These are phyloP conservation scores for Cataglyphis cursor DNA, from an alignment of 2,888 invertebrate species.

Conservation along the genomic window DNA sequence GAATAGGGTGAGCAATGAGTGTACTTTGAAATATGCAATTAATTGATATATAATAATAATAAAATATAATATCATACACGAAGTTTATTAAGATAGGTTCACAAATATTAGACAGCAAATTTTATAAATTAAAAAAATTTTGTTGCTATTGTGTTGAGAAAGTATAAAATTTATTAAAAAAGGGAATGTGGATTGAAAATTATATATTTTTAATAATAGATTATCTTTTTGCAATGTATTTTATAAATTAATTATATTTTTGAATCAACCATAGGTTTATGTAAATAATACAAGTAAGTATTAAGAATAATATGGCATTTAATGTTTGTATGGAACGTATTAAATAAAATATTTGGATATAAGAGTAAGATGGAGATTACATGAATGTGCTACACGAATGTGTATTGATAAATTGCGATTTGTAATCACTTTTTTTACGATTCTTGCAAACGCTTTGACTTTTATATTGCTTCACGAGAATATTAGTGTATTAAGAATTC, in stretches of 20 bases:
- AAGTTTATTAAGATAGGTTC: not conserved
- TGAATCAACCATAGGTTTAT: too few relatives aligned
- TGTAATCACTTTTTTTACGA: not conserved
- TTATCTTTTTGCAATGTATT: not conserved
- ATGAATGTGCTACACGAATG: too few relatives aligned
- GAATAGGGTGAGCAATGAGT: slow-evolving; percentile 29
- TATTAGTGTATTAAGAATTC: not conserved
- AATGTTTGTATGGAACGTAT: too few relatives aligned
- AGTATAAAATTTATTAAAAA: not conserved
- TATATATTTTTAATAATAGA: not conserved
- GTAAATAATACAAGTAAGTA: too few relatives aligned
- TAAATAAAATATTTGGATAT: too few relatives aligned
- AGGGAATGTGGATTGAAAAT: not conserved
- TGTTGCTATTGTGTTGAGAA: not conserved
- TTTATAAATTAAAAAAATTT: not conserved
- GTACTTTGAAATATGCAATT: slow-evolving; percentile 3
- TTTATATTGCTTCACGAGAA: not conserved
- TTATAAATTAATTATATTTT: too few relatives aligned
- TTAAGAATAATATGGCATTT: too few relatives aligned
- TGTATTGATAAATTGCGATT: not conserved
- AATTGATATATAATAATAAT: not conserved
- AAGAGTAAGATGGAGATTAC: too few relatives aligned
- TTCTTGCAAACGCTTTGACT: not conserved
- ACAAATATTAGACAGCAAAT: not conserved
- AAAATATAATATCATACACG: not conserved